A percentile compares a stretch with the other conserved stretches of the same genome.
Conservation (phyloP, 2,797 vertebrate genomes). For the Malacoctenus gilli region DNA sequence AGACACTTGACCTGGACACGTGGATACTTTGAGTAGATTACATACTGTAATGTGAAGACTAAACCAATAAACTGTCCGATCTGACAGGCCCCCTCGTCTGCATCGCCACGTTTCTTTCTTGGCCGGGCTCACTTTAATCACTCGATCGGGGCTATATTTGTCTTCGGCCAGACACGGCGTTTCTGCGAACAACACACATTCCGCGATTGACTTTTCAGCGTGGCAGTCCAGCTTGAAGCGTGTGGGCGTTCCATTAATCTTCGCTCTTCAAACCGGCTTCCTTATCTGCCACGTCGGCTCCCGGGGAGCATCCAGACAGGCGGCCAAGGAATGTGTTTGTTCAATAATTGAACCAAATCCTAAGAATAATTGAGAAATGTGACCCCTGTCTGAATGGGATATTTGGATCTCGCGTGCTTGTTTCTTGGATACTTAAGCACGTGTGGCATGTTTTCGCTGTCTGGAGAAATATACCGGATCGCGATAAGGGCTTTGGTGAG, state of each 20-base stretch:
- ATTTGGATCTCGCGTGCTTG: slow-evolving; percentile 59
- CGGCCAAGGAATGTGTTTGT: slow-evolving; percentile 77
- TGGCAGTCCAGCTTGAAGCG: slow-evolving; percentile 55
- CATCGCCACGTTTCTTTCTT: slow-evolving; percentile 9
- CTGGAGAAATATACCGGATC: slow-evolving; percentile 74
- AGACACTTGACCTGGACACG: slow-evolving; percentile 15
- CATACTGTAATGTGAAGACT: slow-evolving; percentile 6
- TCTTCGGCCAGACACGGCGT: slow-evolving; percentile 29
- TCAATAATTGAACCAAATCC: slow-evolving; percentile 79
- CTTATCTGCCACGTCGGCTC: slow-evolving; percentile 67
- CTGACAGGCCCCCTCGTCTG: background rate
- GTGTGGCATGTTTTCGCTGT: slow-evolving; percentile 78
- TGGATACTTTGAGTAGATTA: slow-evolving; percentile 11
- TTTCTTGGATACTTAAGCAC: slow-evolving; percentile 65
- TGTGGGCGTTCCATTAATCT: slow-evolving; percentile 63
- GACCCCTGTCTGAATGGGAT: slow-evolving; percentile 71
- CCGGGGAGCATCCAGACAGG: slow-evolving; percentile 57
- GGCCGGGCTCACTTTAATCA: slow-evolving; percentile 29
- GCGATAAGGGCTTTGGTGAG: slow-evolving; percentile 67
- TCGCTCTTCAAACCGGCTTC: slow-evolving; percentile 44
- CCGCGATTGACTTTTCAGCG: slow-evolving; percentile 36
- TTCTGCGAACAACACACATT: slow-evolving; percentile 56
- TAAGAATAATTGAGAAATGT: slow-evolving; percentile 70
- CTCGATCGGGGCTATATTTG: slow-evolving; percentile 56
- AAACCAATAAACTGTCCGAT: slow-evolving; percentile 8